A percentile compares a stretch with the other conserved stretches of the same genome.
Conservation (phyloP, 2,888 invertebrate species). For the Coleophora flavipennella region DNA sequence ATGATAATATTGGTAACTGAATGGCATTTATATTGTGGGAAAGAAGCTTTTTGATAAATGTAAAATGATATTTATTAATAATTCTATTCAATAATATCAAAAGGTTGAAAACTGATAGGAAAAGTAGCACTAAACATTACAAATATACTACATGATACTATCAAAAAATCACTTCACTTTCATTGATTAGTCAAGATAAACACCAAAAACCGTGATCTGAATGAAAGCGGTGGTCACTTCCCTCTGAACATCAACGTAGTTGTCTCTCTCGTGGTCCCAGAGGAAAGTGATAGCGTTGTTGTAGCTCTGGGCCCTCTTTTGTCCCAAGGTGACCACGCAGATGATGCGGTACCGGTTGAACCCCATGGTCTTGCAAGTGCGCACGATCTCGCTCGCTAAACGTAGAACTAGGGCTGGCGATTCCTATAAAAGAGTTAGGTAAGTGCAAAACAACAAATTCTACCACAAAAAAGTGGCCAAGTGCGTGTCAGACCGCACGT, state of each 20-base stretch:
- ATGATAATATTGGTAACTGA: no score
- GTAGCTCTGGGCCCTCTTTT: constrained; percentile 51
- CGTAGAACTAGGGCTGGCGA: constrained; percentile 34
- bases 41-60: no score
- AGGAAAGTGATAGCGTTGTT: constrained; percentile 51
- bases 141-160: no score
- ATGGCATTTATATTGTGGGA: no score
- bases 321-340: constrained; percentile 32
- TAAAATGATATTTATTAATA: no score
- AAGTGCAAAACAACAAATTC: neutral
- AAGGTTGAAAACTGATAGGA: no score
- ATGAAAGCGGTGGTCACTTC: constrained; percentile 34
- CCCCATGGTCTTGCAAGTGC: constrained; percentile 31
- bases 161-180: no score
- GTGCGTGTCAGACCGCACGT: no score
- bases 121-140: no score
- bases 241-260: constrained; percentile 29
- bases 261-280: constrained; percentile 54
- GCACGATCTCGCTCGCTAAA: constrained; percentile 44
- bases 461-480: no score
- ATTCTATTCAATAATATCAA: no score
- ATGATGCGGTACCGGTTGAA: constrained; percentile 49
- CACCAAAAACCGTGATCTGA: constrained; percentile 49
- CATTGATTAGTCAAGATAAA: constrained; percentile 35
- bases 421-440: no score